A percentile compares a stretch with the other conserved stretches of the same genome.
These are phyloP conservation scores for Cephus spinipes DNA, from an alignment of 2,888 invertebrate genomes.

Conservation along the genomic window DNA sequence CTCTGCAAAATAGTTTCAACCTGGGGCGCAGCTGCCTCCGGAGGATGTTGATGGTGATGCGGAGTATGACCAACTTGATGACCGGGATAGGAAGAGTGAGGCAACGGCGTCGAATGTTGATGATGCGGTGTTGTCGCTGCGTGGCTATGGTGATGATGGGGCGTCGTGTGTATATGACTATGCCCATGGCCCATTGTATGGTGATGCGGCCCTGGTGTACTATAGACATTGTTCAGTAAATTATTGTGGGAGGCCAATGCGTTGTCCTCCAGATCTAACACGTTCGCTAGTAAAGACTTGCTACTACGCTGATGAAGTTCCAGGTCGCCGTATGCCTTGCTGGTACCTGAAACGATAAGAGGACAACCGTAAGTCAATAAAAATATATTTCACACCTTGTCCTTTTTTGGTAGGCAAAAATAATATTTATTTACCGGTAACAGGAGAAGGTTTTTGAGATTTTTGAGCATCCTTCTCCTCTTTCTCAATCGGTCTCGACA, in stretches of 20 bases:
- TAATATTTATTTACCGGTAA: slow-evolving; percentile 50
- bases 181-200: slow-evolving; percentile 61
- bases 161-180: slow-evolving; percentile 63
- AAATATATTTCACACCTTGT: neutral
- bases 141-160: slow-evolving; percentile 64
- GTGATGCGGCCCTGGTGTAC: slow-evolving; percentile 64
- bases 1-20: slow-evolving; percentile 82
- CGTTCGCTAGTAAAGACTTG: slow-evolving; percentile 95
- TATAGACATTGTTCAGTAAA: slow-evolving; percentile 64
- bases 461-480: slow-evolving; percentile 63
- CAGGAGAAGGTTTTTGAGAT: slow-evolving; percentile 65
- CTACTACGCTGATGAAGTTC: slow-evolving; percentile 93
- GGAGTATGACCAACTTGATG: slow-evolving; percentile 62
- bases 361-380: neutral
- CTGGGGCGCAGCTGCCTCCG: slow-evolving; percentile 80
- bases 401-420: neutral
- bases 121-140: slow-evolving; percentile 60
- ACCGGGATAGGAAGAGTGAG: slow-evolving; percentile 51
- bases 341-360: slow-evolving; percentile 73
- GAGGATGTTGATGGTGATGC: slow-evolving; percentile 64
- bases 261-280: slow-evolving; percentile 97
- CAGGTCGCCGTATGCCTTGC: slow-evolving; percentile 81
- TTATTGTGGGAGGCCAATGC: slow-evolving; percentile 64
- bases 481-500: slow-evolving; percentile 80
- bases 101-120: slow-evolving; percentile 59